phyloP scores from a whole-genome alignment of 2,113 vertebrate genomes.

The Bubalus kerabau region DNA sequence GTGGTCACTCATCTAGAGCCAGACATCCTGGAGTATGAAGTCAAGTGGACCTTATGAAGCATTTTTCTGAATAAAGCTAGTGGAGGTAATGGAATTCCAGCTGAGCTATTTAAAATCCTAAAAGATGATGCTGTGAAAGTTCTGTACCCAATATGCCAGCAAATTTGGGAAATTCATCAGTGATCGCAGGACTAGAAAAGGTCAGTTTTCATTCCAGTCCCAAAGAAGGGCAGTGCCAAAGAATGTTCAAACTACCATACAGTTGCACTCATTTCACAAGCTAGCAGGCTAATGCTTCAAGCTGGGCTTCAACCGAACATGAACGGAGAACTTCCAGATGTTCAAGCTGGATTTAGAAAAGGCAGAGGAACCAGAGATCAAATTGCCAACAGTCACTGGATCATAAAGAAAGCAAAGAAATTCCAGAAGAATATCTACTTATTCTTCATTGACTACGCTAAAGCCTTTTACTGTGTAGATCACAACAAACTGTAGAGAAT shows the following conservation, averaged over 20 bases:
- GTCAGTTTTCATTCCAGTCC: neutral
- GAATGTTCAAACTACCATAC: neutral
- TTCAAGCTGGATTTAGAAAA: neutral
- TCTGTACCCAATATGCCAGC: neutral
- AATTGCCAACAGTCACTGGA: neutral
- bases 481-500: neutral
- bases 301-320: neutral
- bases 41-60: neutral
- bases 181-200: neutral
- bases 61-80: neutral
- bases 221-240: neutral
- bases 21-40: neutral
- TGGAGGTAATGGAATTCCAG: neutral
- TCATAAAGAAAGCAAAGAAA: neutral
- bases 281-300: neutral
- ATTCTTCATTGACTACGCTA: neutral
- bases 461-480: neutral
- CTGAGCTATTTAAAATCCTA: neutral
- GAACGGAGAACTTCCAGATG: neutral
- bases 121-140: neutral
- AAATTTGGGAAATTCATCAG: neutral
- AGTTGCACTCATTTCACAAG: neutral
- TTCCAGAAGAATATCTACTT: neutral
- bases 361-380: neutral
- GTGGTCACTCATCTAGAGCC: neutral